Base-by-base conservation (phyloP, 2,797 vertebrate genomes). In the Hydrophis major region DNA sequence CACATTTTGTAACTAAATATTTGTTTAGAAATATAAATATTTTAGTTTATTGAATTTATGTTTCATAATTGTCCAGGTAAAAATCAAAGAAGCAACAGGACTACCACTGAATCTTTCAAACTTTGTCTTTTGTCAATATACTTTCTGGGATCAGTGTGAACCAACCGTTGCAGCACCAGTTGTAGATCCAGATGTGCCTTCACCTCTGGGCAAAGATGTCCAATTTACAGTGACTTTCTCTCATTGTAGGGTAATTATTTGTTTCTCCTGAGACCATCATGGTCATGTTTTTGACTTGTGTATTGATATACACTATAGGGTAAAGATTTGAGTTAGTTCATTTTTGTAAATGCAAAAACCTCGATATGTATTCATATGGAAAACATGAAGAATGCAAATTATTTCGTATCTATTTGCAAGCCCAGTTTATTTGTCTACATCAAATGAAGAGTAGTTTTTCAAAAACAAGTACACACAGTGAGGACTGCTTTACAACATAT, bases 51-150 rank as follows among this genome's bases (percentile, higher is more conserved):
- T 93, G 32, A 91, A 86, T 89, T 86, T 56, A 56, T 92, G 2
- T 1, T 42, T 90, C 20, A 93, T 0, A 60, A 28, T 94, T 91
- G 16, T 96, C 91, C 94, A 99, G 99, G 98, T 99, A 37, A 98
- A 98, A 97, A 98, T 99, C 97, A 99, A 98, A 97, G 99, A 99
- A 96, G 99, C 99, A 28, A 99, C 99, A 0, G 99, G 99, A 47
- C 97, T 99, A 83, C 99, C 99, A 4, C 97, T 98, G 94, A 99
- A 98, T 96, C 98, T 99, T 88, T 99, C 99, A 60, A 99, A 99
- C 97, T 99, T 99, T 59, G 99, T 99, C 78, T 99, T 99, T 98
- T 99, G 99, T 97, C 99, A 99, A 96, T 99, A 99, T 94, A 98
- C 98, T 0, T 99, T 99, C 97, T 99, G 99, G 99, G 99, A 99